These are phyloP conservation scores for Spinus pinus DNA, from an alignment of 2,797 vertebrate species.

Conservation along the genomic window DNA sequence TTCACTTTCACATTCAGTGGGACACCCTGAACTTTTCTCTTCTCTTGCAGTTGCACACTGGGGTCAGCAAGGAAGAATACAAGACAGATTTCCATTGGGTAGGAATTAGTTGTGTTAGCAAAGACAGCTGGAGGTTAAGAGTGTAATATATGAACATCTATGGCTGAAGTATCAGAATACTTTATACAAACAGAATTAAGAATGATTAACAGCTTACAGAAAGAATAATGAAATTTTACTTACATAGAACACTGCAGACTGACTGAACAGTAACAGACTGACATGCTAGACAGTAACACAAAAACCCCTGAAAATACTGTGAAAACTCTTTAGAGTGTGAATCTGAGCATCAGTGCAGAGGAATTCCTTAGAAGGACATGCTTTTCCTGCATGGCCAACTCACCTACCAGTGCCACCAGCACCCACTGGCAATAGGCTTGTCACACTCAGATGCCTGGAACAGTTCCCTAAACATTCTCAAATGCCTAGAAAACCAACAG, in stretches of 20 bases:
- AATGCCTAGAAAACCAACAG: neutral
- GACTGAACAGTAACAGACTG: neutral
- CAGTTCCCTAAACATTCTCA: neutral
- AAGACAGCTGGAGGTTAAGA: neutral
- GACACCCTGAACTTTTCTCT: neutral
- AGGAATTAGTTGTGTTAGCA: neutral
- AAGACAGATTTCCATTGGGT: neutral
- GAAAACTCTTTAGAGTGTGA: neutral
- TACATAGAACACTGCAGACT: neutral
- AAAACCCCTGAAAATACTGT: fast-evolving
- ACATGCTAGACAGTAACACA: neutral
- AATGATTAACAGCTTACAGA: neutral
- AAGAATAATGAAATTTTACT: neutral
- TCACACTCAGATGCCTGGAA: neutral
- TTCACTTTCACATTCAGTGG: neutral
- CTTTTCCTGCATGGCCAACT: neutral
- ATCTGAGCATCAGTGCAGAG: neutral
- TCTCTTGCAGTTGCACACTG: neutral
- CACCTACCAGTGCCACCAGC: neutral
- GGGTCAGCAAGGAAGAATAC: neutral
- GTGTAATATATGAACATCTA: neutral
- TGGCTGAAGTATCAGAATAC: neutral
- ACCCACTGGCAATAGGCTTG: neutral
- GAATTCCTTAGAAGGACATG: fast-evolving
- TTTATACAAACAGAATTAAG: neutral